A percentile compares a stretch with the other conserved stretches of the same genome.
phyloP scores from a whole-genome alignment of 2,113 vertebrate species.

The Lophius piscatorius region DNA sequence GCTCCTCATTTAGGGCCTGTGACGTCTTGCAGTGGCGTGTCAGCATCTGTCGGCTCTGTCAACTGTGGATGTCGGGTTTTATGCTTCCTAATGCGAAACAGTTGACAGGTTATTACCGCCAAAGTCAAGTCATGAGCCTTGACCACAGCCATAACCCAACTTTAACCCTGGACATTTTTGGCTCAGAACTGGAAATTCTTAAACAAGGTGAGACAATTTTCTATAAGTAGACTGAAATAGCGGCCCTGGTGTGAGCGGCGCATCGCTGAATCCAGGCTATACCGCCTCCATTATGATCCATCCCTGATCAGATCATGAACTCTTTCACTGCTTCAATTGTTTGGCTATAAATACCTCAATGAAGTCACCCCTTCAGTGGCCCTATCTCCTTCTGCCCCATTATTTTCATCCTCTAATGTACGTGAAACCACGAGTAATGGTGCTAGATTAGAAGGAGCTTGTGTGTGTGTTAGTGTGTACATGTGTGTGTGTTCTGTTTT shows the following conservation, averaged over 20 bases:
- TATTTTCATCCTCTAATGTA: slow-evolving; percentile 76
- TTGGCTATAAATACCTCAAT: slow-evolving; percentile 73
- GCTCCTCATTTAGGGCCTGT: slow-evolving; percentile 72
- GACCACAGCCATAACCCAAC: slow-evolving; percentile 68
- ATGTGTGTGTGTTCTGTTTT: slow-evolving; percentile 52
- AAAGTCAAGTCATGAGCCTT: slow-evolving; percentile 67
- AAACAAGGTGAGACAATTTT: slow-evolving; percentile 60
- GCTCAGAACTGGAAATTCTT: slow-evolving; percentile 49
- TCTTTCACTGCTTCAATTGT: slow-evolving; percentile 52
- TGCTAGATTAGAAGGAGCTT: slow-evolving; percentile 71
- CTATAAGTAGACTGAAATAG: slow-evolving; percentile 28
- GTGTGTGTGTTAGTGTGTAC: slow-evolving; percentile 13
- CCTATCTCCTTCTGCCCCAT: slow-evolving; percentile 54
- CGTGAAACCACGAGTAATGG: slow-evolving; percentile 76
- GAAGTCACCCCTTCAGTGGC: slow-evolving; percentile 64
- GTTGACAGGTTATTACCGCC: slow-evolving; percentile 77
- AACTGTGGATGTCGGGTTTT: slow-evolving; percentile 70
- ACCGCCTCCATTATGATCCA: slow-evolving; percentile 49
- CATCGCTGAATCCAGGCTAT: slow-evolving; percentile 36
- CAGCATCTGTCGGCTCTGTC: slow-evolving; percentile 76
- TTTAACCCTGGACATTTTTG: slow-evolving; percentile 64
- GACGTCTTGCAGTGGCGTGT: slow-evolving; percentile 68
- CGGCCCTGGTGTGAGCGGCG: slow-evolving; percentile 6
- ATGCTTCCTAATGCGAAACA: slow-evolving; percentile 68
- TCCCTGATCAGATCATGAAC: slow-evolving; percentile 62